These are phyloP conservation scores for Polymixis flavicincta DNA, from an alignment of 2,888 invertebrate species.

Conservation along the genomic window DNA sequence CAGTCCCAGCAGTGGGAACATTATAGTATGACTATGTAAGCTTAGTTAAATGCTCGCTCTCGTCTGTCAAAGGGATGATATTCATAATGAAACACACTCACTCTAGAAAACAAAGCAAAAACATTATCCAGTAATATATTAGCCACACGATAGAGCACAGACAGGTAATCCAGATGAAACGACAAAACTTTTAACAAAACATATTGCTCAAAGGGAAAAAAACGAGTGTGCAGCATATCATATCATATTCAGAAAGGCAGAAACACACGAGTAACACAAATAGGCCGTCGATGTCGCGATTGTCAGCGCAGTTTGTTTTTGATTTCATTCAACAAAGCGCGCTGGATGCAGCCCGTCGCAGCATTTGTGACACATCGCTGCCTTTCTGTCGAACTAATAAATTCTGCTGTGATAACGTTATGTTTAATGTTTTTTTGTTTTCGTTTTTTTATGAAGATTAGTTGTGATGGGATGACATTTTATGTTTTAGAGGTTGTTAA, in stretches of 20 bases:
- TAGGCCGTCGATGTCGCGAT: conserved; percentile 70
- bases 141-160: conserved; percentile 2
- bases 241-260: conserved; percentile 57
- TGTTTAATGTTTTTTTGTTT: conserved; percentile 47
- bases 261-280: conserved; percentile 54
- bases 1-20: background rate
- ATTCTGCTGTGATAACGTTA: conserved; percentile 51
- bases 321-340: conserved; percentile 84
- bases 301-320: conserved; percentile 80
- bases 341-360: conserved; percentile 74
- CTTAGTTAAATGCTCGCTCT: background rate
- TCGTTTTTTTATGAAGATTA: background rate
- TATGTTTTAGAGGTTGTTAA: background rate
- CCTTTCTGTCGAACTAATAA: conserved; percentile 66
- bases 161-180: conserved; percentile 24
- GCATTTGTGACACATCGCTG: conserved; percentile 82
- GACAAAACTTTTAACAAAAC: conserved; percentile 45
- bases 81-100: conserved; percentile 6
- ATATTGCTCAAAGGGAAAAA: conserved; percentile 57
- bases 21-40: background rate
- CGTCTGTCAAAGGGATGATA: background rate
- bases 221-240: conserved; percentile 33
- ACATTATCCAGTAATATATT: background rate
- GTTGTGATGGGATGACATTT: background rate
- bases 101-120: background rate